Conservation (phyloP, 2,113 vertebrate species). For the Meriones unguiculatus region DNA sequence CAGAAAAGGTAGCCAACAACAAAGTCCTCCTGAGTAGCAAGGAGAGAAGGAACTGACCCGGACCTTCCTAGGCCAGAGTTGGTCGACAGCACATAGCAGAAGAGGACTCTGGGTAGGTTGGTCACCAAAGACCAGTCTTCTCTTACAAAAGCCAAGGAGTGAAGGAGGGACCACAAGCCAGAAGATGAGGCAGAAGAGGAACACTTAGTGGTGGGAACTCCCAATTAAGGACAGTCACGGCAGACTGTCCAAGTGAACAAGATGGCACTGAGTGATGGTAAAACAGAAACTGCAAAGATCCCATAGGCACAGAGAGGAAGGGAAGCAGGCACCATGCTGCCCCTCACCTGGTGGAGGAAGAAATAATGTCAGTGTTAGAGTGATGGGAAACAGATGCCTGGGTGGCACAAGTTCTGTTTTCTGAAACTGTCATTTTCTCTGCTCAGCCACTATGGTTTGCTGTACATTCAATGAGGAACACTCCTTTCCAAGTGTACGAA, state of each 20-base stretch:
- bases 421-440: not conserved
- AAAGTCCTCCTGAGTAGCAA: not conserved
- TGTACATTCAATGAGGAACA: not conserved
- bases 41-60: not conserved
- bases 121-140: not conserved
- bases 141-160: not conserved
- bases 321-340: not conserved
- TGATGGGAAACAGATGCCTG: no score
- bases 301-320: not conserved
- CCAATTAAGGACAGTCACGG: not conserved
- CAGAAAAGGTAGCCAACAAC: not conserved
- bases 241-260: not conserved
- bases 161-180: not conserved
- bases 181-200: not conserved
- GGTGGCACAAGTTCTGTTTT: not conserved
- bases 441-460: not conserved
- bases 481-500: not conserved
- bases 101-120: not conserved
- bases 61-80: not conserved
- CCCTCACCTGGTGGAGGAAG: not conserved
- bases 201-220: not conserved
- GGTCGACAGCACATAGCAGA: not conserved
- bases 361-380: not conserved
- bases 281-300: no score
- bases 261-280: no score